phyloP scores from a whole-genome alignment of 2,888 invertebrate species.

The Thyatira batis region DNA sequence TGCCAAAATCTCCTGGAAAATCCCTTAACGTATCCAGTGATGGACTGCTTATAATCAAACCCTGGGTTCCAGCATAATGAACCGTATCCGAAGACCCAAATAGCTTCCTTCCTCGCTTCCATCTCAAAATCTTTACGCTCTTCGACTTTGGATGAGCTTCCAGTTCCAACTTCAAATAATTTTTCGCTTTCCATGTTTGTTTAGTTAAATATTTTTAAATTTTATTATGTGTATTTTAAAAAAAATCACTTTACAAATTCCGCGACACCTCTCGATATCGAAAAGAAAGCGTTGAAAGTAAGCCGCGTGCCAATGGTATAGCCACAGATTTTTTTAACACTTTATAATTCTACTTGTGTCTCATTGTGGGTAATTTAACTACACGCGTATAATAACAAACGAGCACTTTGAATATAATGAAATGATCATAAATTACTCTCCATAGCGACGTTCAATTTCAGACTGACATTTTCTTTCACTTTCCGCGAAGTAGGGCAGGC shows the following conservation, averaged over 20 bases:
- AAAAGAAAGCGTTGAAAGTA: slow-evolving; percentile 49
- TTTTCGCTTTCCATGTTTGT: slow-evolving; percentile 24
- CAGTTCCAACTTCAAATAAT: slow-evolving; percentile 6
- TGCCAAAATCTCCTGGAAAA: slow-evolving; percentile 96
- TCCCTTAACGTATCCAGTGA: slow-evolving; percentile 92
- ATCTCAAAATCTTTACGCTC: slow-evolving; percentile 1
- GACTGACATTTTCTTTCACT: slow-evolving; percentile 38
- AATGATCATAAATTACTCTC: slow-evolving; percentile 27
- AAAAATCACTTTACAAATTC: slow-evolving; percentile 12
- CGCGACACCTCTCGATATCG: slow-evolving; percentile 31
- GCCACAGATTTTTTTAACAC: slow-evolving; percentile 49
- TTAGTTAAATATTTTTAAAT: slow-evolving; percentile 5
- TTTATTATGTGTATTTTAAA: slow-evolving; percentile 6
- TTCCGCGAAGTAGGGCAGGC: slow-evolving; percentile 28
- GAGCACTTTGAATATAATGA: slow-evolving; percentile 38
- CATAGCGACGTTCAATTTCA: slow-evolving; percentile 44
- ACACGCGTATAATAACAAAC: slow-evolving; percentile 49
- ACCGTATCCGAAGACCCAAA: slow-evolving; percentile 98
- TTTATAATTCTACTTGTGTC: slow-evolving; percentile 60
- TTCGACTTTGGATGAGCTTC: not conserved
- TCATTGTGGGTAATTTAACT: slow-evolving; percentile 58
- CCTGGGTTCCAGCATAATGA: slow-evolving; percentile 98
- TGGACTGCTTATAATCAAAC: slow-evolving; percentile 90
- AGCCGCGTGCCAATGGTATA: slow-evolving; percentile 37
- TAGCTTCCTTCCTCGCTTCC: slow-evolving; percentile 62